Conservation (phyloP, 2,113 vertebrate species). For the Xyliphius kryptos region DNA sequence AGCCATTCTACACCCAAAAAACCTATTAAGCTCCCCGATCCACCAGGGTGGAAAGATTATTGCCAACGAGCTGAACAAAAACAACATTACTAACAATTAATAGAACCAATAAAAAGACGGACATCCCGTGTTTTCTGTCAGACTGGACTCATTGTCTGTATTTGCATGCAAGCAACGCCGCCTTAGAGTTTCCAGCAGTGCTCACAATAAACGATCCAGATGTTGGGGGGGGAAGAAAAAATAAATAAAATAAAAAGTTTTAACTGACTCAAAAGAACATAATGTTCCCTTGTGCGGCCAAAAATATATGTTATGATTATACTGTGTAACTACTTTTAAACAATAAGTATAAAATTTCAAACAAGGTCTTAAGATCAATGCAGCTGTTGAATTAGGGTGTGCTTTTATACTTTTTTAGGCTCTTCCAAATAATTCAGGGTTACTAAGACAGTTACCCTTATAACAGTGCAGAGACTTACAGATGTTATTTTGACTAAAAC, state of each 20-base stretch:
- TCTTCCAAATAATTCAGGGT: too few species aligned
- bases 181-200: neutral
- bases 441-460: too few species aligned
- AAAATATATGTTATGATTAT: neutral
- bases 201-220: constrained; percentile 3
- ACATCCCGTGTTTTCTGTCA: neutral
- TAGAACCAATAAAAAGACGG: neutral
- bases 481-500: too few species aligned
- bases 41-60: neutral
- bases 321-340: neutral
- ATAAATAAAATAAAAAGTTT: neutral
- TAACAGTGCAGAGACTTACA: too few species aligned
- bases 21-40: neutral
- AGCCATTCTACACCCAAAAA: neutral
- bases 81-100: neutral
- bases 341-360: neutral
- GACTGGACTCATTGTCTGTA: too few species aligned
- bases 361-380: too few species aligned
- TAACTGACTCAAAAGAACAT: constrained; percentile 1
- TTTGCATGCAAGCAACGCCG: neutral
- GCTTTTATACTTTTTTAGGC: too few species aligned
- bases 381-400: too few species aligned
- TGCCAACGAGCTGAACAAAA: neutral
- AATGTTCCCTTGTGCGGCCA: neutral
- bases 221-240: too few species aligned